A percentile compares a stretch with the other conserved stretches of the same genome.
phyloP scores from a whole-genome alignment of 2,888 invertebrate genomes.

The Caradrina kadenii region DNA sequence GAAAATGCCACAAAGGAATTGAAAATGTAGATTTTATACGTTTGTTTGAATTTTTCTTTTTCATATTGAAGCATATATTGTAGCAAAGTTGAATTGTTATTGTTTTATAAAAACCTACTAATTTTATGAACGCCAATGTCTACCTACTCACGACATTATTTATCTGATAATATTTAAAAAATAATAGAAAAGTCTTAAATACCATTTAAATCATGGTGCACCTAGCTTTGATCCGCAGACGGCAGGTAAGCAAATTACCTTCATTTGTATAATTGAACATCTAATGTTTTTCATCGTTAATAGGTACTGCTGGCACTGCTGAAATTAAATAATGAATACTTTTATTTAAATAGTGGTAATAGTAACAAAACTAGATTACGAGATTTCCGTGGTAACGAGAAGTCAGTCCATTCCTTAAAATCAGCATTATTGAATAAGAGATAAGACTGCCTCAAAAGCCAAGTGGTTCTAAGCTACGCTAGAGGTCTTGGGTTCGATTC shows the following conservation, averaged over 20 bases:
- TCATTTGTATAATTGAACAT: conserved; percentile 76
- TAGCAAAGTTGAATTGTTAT: not conserved
- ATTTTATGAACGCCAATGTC: no score
- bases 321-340: conserved; percentile 63
- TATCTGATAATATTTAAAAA: not conserved
- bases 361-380: conserved; percentile 9
- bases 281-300: conserved; percentile 74
- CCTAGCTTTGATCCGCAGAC: conserved; percentile 59
- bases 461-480: no score
- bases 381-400: not conserved
- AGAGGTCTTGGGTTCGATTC: no score
- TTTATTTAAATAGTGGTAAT: conserved; percentile 33
- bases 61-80: not conserved
- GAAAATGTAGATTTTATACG: conserved; percentile 2
- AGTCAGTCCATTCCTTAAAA: no score
- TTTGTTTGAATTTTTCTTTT: conserved; percentile 5
- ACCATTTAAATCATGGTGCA: conserved; percentile 30
- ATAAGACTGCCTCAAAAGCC: no score
- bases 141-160: not conserved
- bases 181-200: conserved; percentile 12
- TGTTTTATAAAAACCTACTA: no score
- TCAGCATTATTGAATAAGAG: no score
- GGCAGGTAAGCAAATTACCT: conserved; percentile 74
- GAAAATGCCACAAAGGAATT: not conserved
- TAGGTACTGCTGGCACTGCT: conserved; percentile 50